phyloP scores from a whole-genome alignment of 2,113 vertebrate genomes.

The Gadus macrocephalus region DNA sequence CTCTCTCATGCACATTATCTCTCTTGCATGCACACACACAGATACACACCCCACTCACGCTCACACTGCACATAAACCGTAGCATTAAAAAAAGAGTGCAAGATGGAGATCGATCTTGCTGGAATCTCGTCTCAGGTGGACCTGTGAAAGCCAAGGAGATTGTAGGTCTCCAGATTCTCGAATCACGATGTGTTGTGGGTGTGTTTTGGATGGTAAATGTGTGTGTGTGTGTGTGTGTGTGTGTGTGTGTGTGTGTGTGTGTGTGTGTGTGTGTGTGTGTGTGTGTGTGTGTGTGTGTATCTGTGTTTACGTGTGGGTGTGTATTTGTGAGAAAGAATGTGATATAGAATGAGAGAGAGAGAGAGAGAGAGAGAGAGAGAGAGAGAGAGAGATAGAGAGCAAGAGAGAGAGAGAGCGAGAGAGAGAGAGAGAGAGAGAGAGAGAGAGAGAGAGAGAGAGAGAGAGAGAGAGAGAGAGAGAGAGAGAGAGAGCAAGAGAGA shows the following conservation, averaged over 20 bases:
- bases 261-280: background rate
- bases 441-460: too few relatives aligned
- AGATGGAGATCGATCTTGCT: constrained; percentile 3
- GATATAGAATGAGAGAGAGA: too few relatives aligned
- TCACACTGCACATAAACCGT: background rate
- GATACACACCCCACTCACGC: constrained; percentile 7
- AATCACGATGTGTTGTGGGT: background rate
- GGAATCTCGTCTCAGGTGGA: background rate
- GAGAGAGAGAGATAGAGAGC: too few relatives aligned
- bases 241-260: background rate
- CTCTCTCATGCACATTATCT: too few relatives aligned
- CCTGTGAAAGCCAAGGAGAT: background rate
- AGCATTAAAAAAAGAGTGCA: constrained; percentile 1
- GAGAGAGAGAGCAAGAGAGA: too few relatives aligned
- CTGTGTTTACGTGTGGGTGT: background rate
- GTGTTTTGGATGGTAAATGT: background rate
- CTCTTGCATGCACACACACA: background rate
- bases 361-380: too few relatives aligned
- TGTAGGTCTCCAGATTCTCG: background rate
- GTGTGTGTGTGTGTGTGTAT: constrained; percentile 1
- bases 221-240: constrained; percentile 7
- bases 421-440: too few relatives aligned
- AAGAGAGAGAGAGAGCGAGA: too few relatives aligned
- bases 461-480: too few relatives aligned
- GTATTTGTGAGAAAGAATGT: too few relatives aligned